Evolutionary conservation across 2,113 vertebrate species (phyloP).

Genomic region (Nothoprocta pentlandii): DNA sequence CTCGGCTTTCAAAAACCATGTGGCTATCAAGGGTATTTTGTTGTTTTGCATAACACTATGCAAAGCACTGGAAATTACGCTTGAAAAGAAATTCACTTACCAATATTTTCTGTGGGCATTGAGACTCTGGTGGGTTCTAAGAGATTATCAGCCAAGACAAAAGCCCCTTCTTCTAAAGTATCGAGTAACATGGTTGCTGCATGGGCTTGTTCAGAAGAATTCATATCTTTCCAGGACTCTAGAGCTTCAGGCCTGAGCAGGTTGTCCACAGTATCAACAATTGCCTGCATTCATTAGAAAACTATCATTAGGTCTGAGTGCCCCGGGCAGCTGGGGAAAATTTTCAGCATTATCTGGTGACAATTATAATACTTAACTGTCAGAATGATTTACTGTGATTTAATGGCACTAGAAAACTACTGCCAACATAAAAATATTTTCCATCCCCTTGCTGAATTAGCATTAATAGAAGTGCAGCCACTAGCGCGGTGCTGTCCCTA

Average conservation of each 20-base stretch:
- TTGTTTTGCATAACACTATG: not conserved
- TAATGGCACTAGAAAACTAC: slow-evolving; percentile 61
- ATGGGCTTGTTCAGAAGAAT: slow-evolving; percentile 95
- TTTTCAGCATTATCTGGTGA: slow-evolving; percentile 47
- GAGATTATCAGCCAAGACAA: slow-evolving; percentile 97
- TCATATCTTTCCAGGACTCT: slow-evolving; percentile 98
- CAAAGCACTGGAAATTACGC: not conserved
- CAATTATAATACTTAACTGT: slow-evolving; percentile 75
- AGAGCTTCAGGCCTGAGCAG: slow-evolving; percentile 94
- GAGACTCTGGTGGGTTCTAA: slow-evolving; percentile 96
- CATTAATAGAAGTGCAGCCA: slow-evolving; percentile 56
- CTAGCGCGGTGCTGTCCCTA: slow-evolving; percentile 14
- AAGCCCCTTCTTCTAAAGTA: slow-evolving; percentile 96
- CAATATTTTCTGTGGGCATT: slow-evolving; percentile 97
- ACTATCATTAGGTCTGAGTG: slow-evolving; percentile 70
- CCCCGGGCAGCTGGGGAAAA: slow-evolving; percentile 41
- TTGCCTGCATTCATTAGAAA: slow-evolving; percentile 89
- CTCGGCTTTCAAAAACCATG: not conserved
- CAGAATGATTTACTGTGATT: slow-evolving; percentile 69
- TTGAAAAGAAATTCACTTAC: slow-evolving; percentile 80
- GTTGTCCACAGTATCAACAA: slow-evolving; percentile 99
- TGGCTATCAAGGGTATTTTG: accelerated
- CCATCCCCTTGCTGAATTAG: slow-evolving; percentile 28
- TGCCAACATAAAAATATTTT: slow-evolving; percentile 49
- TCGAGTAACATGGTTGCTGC: slow-evolving; percentile 98